Evolutionary conservation across 2,113 vertebrate genomes (phyloP).

Genomic region (Carollia perspicillata): DNA sequence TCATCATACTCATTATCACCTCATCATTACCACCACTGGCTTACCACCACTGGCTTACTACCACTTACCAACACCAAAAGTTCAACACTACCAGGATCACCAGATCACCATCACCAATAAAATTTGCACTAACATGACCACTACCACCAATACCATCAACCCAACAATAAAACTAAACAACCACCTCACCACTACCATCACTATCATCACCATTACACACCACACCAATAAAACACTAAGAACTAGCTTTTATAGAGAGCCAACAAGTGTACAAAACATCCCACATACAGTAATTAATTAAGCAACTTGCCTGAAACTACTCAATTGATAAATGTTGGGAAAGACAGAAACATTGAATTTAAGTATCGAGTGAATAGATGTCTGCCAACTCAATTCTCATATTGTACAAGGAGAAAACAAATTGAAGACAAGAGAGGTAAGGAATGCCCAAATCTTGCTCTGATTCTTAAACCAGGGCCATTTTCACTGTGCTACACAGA

Average conservation of each 20-base stretch:
- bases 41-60: background rate
- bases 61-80: background rate
- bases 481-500: background rate
- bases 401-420: background rate
- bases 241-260: background rate
- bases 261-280: background rate
- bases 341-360: background rate
- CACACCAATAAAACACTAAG: background rate
- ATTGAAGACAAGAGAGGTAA: background rate
- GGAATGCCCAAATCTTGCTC: background rate
- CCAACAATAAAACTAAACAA: background rate
- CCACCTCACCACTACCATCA: background rate
- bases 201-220: background rate
- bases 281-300: background rate
- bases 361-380: background rate
- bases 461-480: background rate
- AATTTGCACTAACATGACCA: background rate
- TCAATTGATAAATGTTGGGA: background rate
- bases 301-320: background rate
- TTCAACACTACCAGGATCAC: background rate
- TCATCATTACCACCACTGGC: background rate
- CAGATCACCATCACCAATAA: background rate
- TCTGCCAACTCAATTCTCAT: background rate
- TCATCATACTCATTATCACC: too few species aligned
- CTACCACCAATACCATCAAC: background rate